Base-by-base conservation (phyloP, 2,113 vertebrate species). In the Puntigrus tetrazona region DNA sequence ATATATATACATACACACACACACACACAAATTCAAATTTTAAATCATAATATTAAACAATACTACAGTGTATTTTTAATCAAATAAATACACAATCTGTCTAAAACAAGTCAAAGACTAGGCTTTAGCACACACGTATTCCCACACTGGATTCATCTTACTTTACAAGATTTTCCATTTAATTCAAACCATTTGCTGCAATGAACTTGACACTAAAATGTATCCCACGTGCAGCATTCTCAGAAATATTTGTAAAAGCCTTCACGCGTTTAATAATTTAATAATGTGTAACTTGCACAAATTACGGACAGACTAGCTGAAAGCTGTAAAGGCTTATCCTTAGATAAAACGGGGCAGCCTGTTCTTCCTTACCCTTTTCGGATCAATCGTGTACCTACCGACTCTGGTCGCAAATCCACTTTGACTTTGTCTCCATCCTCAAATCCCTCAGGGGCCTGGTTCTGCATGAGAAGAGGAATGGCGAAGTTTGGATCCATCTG, bases 391-490 rank as follows among this genome's bases (percentile, higher is more conserved):
- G n/a, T 22, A 92, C 95, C 93, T 87, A 95, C 95, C 82, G 94
- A 93, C 87, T 95, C 94, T 13, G 95, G 95, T 11, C 94, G 88
- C 34, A 95, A 91, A 59, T 94, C 93, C 82, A 95, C 94, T 27
- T 94, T 94, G 52, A 95, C 55, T 5, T 83, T 91, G 52, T 96
- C 95, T 69, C 93, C 92, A 22, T 95, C 95, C 88, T 96, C 96
- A 31, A 90, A 96, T 2, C 95, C 95, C 1, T 89, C 86, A 0
- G 94, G 94, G 2, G 88, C 92, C 81, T 93, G 92, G 91, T 96
- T 96, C 89, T 96, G 95, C 95, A 96, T 94, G 85, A 97, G 90
- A 89, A 97, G 88, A 1, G 96, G 96, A 77, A 97, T 97, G 86
- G 89, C 59, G 4, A 97, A 84, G 74, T 91, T 93, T 2, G 55